phyloP scores from a whole-genome alignment of 2,888 invertebrate genomes.

The Antitype chi region DNA sequence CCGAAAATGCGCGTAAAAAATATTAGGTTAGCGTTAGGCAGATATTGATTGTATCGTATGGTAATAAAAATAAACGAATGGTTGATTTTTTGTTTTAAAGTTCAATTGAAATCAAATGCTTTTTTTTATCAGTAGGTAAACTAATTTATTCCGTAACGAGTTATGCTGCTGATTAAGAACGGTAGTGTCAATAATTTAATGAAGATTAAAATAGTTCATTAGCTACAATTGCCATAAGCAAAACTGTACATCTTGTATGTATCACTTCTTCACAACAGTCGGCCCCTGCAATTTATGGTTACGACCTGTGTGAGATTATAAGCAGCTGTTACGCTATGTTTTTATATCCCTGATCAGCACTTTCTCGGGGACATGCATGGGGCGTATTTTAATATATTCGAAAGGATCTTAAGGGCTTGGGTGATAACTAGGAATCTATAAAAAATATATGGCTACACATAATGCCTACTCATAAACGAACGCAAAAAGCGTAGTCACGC shows the following conservation, averaged over 20 bases:
- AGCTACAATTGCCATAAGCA: slow-evolving; percentile 8
- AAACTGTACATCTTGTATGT: slow-evolving; percentile 11
- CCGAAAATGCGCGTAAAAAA: neutral
- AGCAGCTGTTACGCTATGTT: slow-evolving; percentile 62
- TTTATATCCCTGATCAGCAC: slow-evolving; percentile 61
- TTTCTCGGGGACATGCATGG: slow-evolving; percentile 54
- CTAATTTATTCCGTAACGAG: neutral
- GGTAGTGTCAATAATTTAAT: neutral
- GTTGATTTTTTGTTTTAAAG: slow-evolving; percentile 8
- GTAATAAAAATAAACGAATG: neutral
- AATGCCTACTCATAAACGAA: slow-evolving; percentile 44
- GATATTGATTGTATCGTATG: neutral
- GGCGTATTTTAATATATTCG: slow-evolving; percentile 59
- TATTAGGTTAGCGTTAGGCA: neutral
- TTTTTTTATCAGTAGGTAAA: neutral
- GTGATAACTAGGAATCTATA: slow-evolving; percentile 55
- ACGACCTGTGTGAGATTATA: slow-evolving; percentile 58
- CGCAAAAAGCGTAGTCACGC: slow-evolving; percentile 45
- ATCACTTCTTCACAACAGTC: slow-evolving; percentile 32
- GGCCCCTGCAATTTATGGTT: slow-evolving; percentile 55
- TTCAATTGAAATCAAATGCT: neutral
- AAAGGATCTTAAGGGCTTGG: slow-evolving; percentile 54
- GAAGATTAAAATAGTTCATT: neutral
- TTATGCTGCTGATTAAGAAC: neutral
- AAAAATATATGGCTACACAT: slow-evolving; percentile 55